Percentiles rank a stretch among this genome's conserved stretches.
phyloP scores from a whole-genome alignment of 2,113 vertebrate species.

The Indicator indicator region DNA sequence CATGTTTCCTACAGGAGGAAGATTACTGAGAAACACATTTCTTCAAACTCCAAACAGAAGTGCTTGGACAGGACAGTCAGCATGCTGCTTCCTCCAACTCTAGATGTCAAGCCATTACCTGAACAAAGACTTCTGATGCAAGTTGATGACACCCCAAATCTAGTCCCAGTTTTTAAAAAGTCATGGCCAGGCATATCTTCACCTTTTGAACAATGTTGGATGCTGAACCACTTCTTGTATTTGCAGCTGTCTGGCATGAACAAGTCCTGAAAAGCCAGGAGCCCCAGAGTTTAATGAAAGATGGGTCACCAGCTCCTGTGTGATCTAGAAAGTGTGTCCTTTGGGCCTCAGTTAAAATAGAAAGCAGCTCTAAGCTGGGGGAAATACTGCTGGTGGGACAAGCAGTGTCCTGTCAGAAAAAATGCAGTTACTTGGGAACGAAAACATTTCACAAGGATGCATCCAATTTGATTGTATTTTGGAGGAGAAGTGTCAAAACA shows the following conservation, averaged over 20 bases:
- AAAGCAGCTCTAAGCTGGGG: background rate
- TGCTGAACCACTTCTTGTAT: background rate
- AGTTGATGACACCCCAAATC: background rate
- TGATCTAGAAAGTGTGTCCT: background rate
- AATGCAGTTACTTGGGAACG: background rate
- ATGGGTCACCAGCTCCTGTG: background rate
- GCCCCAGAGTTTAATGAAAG: background rate
- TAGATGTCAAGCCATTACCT: background rate
- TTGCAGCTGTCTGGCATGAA: background rate
- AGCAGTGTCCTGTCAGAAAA: background rate
- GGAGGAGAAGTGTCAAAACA: background rate
- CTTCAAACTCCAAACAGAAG: background rate
- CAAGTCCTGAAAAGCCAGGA: background rate
- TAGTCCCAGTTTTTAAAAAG: background rate
- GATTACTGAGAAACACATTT: background rate
- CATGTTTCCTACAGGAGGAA: background rate
- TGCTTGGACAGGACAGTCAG: accelerated
- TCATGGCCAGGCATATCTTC: background rate
- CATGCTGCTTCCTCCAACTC: background rate
- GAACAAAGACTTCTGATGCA: background rate
- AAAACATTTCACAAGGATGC: background rate
- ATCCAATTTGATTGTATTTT: background rate
- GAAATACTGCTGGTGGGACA: background rate
- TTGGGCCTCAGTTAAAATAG: background rate
- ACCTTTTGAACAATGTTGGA: background rate